Conservation (phyloP, 2,888 invertebrate species). For the Minunthozetes semirufus region DNA sequence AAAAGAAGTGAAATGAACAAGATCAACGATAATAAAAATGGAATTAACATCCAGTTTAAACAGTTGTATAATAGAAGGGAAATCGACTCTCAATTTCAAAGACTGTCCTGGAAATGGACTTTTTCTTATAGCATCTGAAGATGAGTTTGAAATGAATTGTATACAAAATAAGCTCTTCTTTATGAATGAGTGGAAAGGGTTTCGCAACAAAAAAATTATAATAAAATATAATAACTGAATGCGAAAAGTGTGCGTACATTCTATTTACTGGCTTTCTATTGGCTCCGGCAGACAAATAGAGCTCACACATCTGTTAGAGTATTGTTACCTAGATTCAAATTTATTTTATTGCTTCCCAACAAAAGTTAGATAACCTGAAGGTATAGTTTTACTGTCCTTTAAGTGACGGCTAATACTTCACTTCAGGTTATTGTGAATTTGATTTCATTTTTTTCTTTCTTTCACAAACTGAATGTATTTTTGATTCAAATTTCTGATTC, state of each 20-base stretch:
- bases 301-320: neutral
- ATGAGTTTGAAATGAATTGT: too few species aligned
- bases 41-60: too few species aligned
- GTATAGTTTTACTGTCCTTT: neutral
- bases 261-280: neutral
- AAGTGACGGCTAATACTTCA: neutral
- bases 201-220: too few species aligned
- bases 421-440: neutral
- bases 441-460: neutral
- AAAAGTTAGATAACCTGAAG: neutral
- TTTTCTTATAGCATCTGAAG: too few species aligned
- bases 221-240: neutral
- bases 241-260: neutral
- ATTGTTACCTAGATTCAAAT: neutral
- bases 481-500: too few species aligned
- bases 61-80: too few species aligned
- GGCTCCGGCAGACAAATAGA: neutral
- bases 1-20: neutral
- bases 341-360: neutral
- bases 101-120: too few species aligned
- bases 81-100: too few species aligned
- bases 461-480: too few species aligned
- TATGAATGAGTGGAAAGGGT: too few species aligned
- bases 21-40: too few species aligned
- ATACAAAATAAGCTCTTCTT: too few species aligned